Conservation (phyloP, 1,140 invertebrate species). For the Cydia amplana region DNA sequence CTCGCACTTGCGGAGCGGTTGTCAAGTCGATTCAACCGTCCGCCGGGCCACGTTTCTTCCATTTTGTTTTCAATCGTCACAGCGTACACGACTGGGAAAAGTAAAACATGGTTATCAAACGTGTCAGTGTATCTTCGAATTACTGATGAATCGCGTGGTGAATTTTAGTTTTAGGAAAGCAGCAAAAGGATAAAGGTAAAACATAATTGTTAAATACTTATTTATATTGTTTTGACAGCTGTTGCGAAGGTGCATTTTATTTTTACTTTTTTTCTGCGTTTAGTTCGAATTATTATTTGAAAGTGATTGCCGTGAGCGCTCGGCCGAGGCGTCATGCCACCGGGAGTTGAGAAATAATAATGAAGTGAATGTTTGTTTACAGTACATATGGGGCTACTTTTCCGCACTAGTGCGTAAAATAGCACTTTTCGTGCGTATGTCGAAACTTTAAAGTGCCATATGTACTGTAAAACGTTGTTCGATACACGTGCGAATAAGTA, state of each 20-base stretch:
- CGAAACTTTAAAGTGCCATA: no score
- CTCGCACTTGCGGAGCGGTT: conserved; percentile 18
- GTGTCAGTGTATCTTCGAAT: not conserved
- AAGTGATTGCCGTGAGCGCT: not conserved
- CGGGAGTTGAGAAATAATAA: not conserved
- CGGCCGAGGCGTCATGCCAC: not conserved
- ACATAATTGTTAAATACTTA: not conserved
- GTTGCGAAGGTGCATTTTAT: not conserved
- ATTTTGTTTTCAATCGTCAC: conserved; percentile 61
- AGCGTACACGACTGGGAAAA: conserved; percentile 43
- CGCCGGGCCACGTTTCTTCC: conserved; percentile 42
- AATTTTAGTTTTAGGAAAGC: not conserved
- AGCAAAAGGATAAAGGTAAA: conserved; percentile 23
- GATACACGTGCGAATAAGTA: no score
- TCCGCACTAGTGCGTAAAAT: no score
- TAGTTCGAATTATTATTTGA: not conserved
- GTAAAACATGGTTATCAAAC: conserved; percentile 30
- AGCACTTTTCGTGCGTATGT: no score
- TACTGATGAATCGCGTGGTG: conserved; percentile 10
- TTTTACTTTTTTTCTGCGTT: not conserved
- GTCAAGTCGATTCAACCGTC: conserved; percentile 18
- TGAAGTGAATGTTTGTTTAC: not conserved
- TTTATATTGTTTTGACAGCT: not conserved
- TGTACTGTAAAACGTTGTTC: no score
- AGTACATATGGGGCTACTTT: no score